These are phyloP conservation scores for Gastrophryne carolinensis DNA, from an alignment of 2,797 vertebrate species.

Conservation along the genomic window DNA sequence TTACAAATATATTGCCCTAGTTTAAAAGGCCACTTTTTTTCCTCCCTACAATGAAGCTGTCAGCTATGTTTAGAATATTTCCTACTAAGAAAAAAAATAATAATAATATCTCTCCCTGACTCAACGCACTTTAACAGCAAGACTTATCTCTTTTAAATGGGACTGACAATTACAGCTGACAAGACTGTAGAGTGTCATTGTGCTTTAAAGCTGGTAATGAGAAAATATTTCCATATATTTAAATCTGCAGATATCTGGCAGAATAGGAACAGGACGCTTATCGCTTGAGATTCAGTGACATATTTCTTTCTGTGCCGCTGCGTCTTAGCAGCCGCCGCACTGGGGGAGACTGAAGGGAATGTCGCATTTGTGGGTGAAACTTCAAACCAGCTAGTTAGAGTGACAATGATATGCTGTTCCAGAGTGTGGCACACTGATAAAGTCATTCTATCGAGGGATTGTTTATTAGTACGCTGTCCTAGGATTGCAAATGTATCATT, in stretches of 20 bases:
- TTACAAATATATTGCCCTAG: constrained; percentile 66
- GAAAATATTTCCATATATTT: constrained; percentile 55
- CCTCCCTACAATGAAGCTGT: constrained; percentile 54
- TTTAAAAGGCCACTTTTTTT: constrained; percentile 61
- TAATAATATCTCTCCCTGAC: constrained; percentile 56
- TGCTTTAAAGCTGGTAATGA: constrained; percentile 65
- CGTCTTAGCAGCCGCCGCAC: background rate
- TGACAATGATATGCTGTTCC: background rate
- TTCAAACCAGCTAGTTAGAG: background rate
- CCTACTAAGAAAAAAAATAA: constrained; percentile 26
- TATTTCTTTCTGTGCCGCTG: constrained; percentile 18
- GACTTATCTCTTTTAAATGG: constrained; percentile 67
- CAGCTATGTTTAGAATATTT: constrained; percentile 60
- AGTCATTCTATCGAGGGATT: background rate
- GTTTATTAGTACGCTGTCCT: background rate
- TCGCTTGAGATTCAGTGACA: constrained; percentile 39
- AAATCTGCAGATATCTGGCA: constrained; percentile 37
- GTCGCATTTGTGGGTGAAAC: background rate
- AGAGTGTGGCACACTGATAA: background rate
- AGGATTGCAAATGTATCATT: background rate
- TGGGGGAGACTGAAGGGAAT: constrained; percentile 13
- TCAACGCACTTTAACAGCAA: constrained; percentile 60
- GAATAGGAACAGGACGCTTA: constrained; percentile 29
- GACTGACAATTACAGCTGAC: constrained; percentile 64
- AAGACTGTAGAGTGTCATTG: constrained; percentile 61